Conservation (phyloP, 2,113 vertebrate species). For the Lamprotornis superbus region DNA sequence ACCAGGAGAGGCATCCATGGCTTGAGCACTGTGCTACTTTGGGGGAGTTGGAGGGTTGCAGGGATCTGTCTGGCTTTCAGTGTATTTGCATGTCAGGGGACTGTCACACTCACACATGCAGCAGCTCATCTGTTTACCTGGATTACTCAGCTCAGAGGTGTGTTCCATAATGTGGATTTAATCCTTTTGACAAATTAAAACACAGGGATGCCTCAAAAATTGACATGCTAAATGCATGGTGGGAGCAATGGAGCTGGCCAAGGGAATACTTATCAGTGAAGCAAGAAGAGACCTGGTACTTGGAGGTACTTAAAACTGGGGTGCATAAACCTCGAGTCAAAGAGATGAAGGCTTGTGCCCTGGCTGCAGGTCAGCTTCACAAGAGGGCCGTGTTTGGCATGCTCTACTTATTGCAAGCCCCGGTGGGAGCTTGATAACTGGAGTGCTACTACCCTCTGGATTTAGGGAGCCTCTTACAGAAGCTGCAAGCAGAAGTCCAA, state of each 20-base stretch:
- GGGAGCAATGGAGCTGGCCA: background rate
- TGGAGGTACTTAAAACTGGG: background rate
- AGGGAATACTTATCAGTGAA: background rate
- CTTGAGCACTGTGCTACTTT: rapidly evolving
- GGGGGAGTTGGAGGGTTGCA: background rate
- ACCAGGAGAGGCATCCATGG: background rate
- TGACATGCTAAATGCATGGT: background rate
- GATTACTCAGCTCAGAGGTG: background rate
- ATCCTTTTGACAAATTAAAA: background rate
- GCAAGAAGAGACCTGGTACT: background rate
- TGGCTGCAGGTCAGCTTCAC: background rate
- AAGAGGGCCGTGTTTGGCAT: background rate
- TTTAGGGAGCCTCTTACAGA: background rate
- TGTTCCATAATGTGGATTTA: background rate
- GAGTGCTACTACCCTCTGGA: background rate
- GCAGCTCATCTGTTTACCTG: background rate
- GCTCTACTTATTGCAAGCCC: background rate
- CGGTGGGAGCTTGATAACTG: background rate
- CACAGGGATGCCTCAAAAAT: background rate
- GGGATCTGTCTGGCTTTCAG: background rate
- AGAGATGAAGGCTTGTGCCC: background rate
- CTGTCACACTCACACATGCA: background rate
- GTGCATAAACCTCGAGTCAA: background rate
- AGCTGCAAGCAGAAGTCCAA: background rate
- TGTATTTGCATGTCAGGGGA: background rate